Evolutionary conservation across 2,888 invertebrate species (phyloP).

Genomic region (Doris montereyensis): DNA sequence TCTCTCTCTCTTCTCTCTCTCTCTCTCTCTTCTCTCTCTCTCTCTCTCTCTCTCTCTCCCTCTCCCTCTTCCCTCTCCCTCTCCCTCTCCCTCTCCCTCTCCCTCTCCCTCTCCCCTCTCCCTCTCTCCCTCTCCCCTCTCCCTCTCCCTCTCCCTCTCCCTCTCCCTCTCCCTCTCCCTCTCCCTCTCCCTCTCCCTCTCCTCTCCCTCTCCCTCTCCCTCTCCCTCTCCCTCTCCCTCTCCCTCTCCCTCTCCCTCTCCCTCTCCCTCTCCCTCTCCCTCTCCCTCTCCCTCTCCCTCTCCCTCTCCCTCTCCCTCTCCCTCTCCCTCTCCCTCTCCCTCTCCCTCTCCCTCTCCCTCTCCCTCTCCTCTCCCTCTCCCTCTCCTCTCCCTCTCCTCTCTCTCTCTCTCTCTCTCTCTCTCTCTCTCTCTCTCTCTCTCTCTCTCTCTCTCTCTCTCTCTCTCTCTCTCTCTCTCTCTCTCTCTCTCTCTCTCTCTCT

Average conservation of each 20-base stretch:
- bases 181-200: neutral
- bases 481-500: neutral
- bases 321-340: neutral
- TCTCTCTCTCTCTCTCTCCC: too few relatives aligned
- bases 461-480: conserved; percentile 17
- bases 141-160: too few relatives aligned
- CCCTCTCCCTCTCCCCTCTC: too few relatives aligned
- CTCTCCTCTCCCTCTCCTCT: conserved; percentile 6
- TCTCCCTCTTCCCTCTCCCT: too few relatives aligned
- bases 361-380: conserved; percentile 12
- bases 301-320: neutral
- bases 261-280: neutral
- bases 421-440: neutral
- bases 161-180: too few relatives aligned
- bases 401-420: neutral
- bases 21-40: too few relatives aligned
- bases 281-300: neutral
- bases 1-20: too few relatives aligned
- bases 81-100: too few relatives aligned
- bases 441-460: conserved; percentile 13
- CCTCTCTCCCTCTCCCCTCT: too few relatives aligned
- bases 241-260: neutral
- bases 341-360: neutral
- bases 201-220: neutral
- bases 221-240: neutral